These are phyloP conservation scores for Cygnus buccinator DNA, from an alignment of 2,113 vertebrate genomes.

Conservation along the genomic window DNA sequence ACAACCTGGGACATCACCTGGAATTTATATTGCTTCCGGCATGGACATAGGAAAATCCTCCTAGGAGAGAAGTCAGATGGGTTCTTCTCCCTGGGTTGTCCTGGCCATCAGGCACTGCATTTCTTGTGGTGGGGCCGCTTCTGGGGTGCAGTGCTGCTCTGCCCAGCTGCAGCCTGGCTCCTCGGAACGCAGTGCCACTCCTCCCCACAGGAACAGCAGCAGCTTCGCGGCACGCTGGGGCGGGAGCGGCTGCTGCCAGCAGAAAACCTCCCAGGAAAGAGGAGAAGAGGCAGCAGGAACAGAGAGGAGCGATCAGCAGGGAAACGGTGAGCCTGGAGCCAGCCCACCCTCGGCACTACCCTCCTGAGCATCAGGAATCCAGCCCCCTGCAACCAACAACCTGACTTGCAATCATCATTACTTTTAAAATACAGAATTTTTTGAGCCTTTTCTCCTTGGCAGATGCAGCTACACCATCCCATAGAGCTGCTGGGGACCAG, in stretches of 20 bases:
- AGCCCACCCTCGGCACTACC: not conserved
- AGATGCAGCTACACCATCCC: not conserved
- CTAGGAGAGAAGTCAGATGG: fast-evolving
- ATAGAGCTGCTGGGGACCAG: not conserved
- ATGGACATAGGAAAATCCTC: not conserved
- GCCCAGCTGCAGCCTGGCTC: not conserved
- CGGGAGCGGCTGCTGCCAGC: not conserved
- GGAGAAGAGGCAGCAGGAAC: not conserved
- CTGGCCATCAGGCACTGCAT: no score
- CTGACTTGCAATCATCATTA: fast-evolving
- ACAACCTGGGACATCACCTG: fast-evolving
- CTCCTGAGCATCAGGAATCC: fast-evolving
- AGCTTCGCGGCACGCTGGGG: not conserved
- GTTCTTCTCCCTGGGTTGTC: not conserved
- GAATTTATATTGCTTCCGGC: not conserved
- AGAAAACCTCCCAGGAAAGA: not conserved
- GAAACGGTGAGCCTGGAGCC: not conserved
- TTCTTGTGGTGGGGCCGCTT: fast-evolving
- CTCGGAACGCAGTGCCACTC: not conserved
- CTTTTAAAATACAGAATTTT: fast-evolving
- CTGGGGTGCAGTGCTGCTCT: not conserved
- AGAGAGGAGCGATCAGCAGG: not conserved
- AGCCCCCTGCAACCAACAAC: fast-evolving
- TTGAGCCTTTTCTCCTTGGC: fast-evolving
- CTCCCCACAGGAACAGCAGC: not conserved